Conservation (phyloP, 1,140 invertebrate species). For the Scaptomyza pallida region DNA sequence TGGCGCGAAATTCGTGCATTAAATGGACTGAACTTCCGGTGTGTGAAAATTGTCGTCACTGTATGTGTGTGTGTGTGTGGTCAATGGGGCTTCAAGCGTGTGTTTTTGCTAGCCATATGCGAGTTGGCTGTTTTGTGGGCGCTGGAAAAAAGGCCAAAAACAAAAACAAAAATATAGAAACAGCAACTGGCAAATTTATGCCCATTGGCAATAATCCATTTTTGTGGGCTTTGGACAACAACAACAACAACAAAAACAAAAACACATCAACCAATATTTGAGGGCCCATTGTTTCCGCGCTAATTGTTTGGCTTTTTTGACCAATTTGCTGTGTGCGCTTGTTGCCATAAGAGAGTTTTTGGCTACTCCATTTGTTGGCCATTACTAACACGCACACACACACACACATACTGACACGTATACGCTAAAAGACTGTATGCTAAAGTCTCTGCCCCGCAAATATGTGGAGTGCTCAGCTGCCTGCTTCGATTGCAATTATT, state of each 20-base stretch:
- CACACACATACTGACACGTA: constrained; percentile 14
- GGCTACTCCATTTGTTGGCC: constrained; percentile 15
- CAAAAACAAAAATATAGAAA: constrained; percentile 27
- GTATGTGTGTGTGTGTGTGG: neutral
- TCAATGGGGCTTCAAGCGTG: constrained; percentile 9
- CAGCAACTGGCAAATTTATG: constrained; percentile 70
- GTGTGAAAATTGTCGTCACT: constrained; percentile 57
- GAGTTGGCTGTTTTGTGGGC: constrained; percentile 41
- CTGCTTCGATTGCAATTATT: constrained; percentile 76
- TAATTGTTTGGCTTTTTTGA: constrained; percentile 80
- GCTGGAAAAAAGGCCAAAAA: constrained; percentile 15
- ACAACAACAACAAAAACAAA: constrained; percentile 59
- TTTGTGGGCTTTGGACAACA: constrained; percentile 73
- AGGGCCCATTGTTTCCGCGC: constrained; percentile 81
- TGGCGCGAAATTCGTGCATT: constrained; percentile 80
- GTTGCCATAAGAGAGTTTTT: constrained; percentile 20
- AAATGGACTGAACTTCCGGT: constrained; percentile 82
- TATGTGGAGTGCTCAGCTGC: constrained; percentile 55
- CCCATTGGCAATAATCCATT: constrained; percentile 83
- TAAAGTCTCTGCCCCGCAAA: neutral
- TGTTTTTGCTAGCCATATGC: constrained; percentile 40
- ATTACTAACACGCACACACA: constrained; percentile 23
- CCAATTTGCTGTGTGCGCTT: constrained; percentile 56
- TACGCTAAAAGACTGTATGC: no score
- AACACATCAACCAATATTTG: constrained; percentile 57